A percentile compares a stretch with the other conserved stretches of the same genome.
phyloP scores from a whole-genome alignment of 2,113 vertebrate species.

The Catharus bicknelli region DNA sequence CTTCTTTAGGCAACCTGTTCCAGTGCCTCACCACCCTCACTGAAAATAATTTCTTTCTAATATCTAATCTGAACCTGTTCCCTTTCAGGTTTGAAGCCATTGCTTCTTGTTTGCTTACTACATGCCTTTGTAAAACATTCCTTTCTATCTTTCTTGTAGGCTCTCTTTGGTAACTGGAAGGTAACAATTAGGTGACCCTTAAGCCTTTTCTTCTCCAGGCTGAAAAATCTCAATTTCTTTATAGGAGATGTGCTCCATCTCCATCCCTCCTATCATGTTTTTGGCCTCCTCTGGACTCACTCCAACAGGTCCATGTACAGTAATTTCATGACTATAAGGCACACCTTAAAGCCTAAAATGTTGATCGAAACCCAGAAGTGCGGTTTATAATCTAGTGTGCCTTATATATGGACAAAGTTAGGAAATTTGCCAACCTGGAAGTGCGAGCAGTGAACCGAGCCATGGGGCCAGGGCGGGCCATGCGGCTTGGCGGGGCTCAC shows the following conservation, averaged over 20 bases:
- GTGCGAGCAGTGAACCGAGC: too few species aligned
- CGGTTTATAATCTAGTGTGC: too few species aligned
- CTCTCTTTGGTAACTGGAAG: neutral
- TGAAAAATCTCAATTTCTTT: neutral
- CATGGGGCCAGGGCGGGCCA: too few species aligned
- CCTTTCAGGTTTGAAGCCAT: neutral
- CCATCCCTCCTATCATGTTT: neutral
- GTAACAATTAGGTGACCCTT: neutral
- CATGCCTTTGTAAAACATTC: neutral
- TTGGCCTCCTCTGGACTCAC: neutral
- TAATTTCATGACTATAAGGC: too few species aligned
- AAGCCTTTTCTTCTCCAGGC: neutral
- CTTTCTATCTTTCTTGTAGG: neutral
- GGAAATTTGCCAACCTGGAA: too few species aligned
- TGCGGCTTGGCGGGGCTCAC: too few species aligned
- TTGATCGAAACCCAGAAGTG: too few species aligned
- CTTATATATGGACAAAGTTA: too few species aligned
- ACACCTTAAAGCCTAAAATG: too few species aligned
- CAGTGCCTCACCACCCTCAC: neutral
- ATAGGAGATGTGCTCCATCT: neutral
- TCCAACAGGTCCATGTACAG: neutral
- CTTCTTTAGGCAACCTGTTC: neutral
- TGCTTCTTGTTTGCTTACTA: neutral
- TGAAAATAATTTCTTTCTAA: neutral
- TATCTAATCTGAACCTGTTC: neutral